Conservation (phyloP, 2,888 invertebrate genomes). For the Caprella mutica region DNA sequence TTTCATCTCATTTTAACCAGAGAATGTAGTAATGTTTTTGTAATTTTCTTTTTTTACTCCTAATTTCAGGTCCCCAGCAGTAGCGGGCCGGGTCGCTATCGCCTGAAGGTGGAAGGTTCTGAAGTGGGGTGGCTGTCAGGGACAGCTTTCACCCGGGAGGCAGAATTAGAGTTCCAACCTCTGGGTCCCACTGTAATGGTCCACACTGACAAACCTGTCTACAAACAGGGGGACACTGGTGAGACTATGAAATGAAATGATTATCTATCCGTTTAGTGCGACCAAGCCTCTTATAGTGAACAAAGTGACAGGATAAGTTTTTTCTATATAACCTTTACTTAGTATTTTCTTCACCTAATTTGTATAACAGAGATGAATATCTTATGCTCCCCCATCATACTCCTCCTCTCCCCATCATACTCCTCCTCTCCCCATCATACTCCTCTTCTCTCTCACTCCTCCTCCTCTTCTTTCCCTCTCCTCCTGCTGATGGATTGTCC, state of each 20-base stretch:
- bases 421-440: too few species aligned
- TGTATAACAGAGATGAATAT: too few species aligned
- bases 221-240: constrained; percentile 81
- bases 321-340: too few species aligned
- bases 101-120: constrained; percentile 67
- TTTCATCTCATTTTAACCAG: not conserved
- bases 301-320: too few species aligned
- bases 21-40: not conserved
- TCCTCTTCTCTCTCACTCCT: too few species aligned
- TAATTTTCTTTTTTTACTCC: not conserved
- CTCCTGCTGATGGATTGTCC: too few species aligned
- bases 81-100: constrained; percentile 70
- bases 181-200: constrained; percentile 91
- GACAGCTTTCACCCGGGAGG: constrained; percentile 79
- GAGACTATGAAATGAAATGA: constrained; percentile 37
- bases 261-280: too few species aligned
- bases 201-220: constrained; percentile 87
- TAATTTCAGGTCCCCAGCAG: constrained; percentile 61
- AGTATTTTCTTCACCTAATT: too few species aligned
- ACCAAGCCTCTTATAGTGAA: too few species aligned
- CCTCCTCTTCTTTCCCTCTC: too few species aligned
- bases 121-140: constrained; percentile 69
- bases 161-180: constrained; percentile 67
- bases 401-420: too few species aligned
- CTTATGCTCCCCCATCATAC: too few species aligned